Evolutionary conservation across 2,888 invertebrate species (phyloP).

Genomic region (Aelia acuminata): DNA sequence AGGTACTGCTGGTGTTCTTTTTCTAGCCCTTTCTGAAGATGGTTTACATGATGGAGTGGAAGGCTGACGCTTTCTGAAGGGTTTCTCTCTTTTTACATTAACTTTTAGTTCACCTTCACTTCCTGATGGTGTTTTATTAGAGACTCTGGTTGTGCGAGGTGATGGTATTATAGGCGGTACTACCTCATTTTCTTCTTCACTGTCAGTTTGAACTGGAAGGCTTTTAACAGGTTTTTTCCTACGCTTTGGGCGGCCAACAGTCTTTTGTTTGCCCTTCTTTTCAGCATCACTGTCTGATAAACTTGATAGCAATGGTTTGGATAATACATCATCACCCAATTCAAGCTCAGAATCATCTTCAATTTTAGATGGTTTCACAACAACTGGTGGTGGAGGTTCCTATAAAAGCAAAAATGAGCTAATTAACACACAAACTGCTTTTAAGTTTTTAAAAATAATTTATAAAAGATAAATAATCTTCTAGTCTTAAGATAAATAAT

Average conservation of each 20-base stretch:
- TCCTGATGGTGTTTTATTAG: constrained; percentile 64
- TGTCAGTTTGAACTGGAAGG: constrained; percentile 67
- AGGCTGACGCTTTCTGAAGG: constrained; percentile 56
- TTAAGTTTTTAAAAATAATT: background rate
- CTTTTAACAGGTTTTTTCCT: constrained; percentile 57
- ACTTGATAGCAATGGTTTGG: constrained; percentile 73
- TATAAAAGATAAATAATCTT: no score
- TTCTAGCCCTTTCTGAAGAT: constrained; percentile 57
- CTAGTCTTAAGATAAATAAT: background rate
- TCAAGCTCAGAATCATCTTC: constrained; percentile 70
- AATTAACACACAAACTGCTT: background rate
- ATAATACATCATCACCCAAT: constrained; percentile 72
- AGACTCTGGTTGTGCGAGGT: constrained; percentile 59
- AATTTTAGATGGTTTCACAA: constrained; percentile 68
- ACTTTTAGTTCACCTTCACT: constrained; percentile 63
- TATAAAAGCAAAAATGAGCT: background rate
- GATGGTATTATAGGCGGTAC: constrained; percentile 66
- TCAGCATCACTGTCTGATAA: constrained; percentile 74
- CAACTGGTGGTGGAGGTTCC: constrained; percentile 54
- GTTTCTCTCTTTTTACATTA: constrained; percentile 25
- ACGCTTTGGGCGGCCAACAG: constrained; percentile 66
- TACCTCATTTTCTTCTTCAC: constrained; percentile 67
- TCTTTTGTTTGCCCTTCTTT: constrained; percentile 66
- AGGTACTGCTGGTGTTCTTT: constrained; percentile 45
- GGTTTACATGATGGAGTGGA: constrained; percentile 39